Evolutionary conservation across 2,113 vertebrate species (phyloP), one percentile per base, ranked within the genome.

Genomic region (Engystomops pustulosus): DNA sequence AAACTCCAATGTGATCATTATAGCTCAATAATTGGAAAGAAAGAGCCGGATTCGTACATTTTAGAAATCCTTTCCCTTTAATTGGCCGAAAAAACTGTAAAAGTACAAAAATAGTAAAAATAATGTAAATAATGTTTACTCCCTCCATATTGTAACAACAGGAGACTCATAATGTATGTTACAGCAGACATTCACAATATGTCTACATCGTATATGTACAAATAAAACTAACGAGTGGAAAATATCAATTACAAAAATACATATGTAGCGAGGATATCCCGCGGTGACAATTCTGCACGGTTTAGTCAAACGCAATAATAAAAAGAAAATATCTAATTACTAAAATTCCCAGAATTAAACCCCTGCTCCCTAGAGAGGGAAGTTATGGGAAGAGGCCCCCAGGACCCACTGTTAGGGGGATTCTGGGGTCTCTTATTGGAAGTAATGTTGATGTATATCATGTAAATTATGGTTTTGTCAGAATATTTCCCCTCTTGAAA

Each of bases 221-320:
- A 74, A 74, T 1, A 27, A 18, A 74, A 17, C 41, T 3, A 74
- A 74, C 18, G 44, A 49, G 44, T 10, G 44, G 58, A 62, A 68
- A 68, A 68, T n/a, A 68, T 68, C 41, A 47, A 45, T 74, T 49
- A 45, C 25, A 47, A 30, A 41, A 74, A 47, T 68, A 74, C 41
- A 49, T 25, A 74, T 1, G 44, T 14, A 27, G 25, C 25, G 9
- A 49, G 49, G 15, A 27, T 15, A 74, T 30, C 70, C 44, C 70
- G 44, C 23, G 70, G 70, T 6, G 70, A 74, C 15, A 27, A 27
- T 27, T 41, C 17, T 6, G 69, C 69, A 15, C 23, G 4, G 17
- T 67, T 17, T 27, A 25, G 27, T 71, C 68, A 44, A 12, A 4
- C 15, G 18, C 68, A 6, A 15, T 5, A 5, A 14, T 8, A 23